Conservation (phyloP, 1,140 invertebrate genomes). For the Tetramorium simillimum region DNA sequence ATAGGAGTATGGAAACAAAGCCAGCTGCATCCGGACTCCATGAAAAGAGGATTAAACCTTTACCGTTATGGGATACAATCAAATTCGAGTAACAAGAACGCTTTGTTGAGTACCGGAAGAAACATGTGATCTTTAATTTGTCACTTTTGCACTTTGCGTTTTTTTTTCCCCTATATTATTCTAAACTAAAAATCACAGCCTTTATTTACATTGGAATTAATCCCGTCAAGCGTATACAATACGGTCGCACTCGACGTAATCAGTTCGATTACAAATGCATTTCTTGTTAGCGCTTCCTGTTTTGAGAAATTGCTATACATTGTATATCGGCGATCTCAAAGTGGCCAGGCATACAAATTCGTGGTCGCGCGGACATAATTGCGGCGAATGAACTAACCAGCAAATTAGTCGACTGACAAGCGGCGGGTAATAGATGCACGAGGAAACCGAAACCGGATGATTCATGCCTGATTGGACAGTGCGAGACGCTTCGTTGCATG, state of each 20-base stretch:
- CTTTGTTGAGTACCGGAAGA: background rate
- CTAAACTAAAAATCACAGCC: background rate
- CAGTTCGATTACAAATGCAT: background rate
- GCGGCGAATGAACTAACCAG: constrained; percentile 74
- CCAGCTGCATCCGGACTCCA: background rate
- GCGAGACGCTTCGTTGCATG: constrained; percentile 73
- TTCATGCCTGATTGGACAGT: constrained; percentile 75
- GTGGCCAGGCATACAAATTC: constrained; percentile 37
- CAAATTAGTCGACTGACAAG: constrained; percentile 75
- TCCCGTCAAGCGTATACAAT: no score
- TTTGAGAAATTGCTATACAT: background rate
- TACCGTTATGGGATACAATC: background rate
- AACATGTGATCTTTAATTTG: background rate
- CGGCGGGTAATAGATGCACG: constrained; percentile 73
- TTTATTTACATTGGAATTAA: background rate
- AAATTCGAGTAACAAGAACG: background rate
- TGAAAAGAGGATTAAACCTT: background rate
- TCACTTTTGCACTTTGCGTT: background rate
- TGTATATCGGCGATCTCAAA: constrained; percentile 21
- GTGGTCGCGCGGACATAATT: constrained; percentile 67
- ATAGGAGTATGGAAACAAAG: constrained; percentile 19
- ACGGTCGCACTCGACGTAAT: background rate
- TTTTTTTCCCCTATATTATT: background rate
- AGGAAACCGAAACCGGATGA: constrained; percentile 76
- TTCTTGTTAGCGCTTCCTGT: background rate